Evolutionary conservation across 2,797 vertebrate genomes (phyloP).

Genomic region (Chanos chanos): DNA sequence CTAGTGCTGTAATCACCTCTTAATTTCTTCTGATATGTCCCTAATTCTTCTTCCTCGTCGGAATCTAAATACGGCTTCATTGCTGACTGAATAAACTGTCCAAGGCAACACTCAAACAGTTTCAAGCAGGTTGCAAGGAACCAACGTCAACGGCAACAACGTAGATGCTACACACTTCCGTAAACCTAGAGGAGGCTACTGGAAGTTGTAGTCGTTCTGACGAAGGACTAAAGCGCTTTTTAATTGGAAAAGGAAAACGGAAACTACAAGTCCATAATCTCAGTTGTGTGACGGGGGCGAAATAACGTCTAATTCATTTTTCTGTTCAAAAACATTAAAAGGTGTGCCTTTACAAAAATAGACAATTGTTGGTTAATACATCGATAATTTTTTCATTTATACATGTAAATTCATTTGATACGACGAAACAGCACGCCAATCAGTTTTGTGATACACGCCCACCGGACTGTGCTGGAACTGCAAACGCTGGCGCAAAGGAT

Average conservation of each 20-base stretch:
- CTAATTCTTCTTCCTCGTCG: conserved; percentile 64
- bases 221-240: too few species aligned
- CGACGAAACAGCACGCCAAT: conserved; percentile 7
- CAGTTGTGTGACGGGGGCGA: too few species aligned
- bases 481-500: conserved; percentile 33
- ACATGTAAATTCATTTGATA: background rate
- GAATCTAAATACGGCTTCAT: conserved; percentile 64
- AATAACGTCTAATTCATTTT: too few species aligned
- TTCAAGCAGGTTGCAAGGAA: too few species aligned
- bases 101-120: background rate
- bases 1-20: conserved; percentile 53
- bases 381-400: background rate
- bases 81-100: background rate
- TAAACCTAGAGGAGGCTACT: conserved; percentile 17
- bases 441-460: conserved; percentile 31
- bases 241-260: background rate
- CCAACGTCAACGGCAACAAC: conserved; percentile 23
- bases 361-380: too few species aligned
- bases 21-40: conserved; percentile 56
- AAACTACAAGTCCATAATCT: conserved; percentile 42
- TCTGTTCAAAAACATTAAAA: background rate
- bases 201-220: conserved; percentile 35
- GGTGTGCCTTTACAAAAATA: too few species aligned
- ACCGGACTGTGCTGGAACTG: conserved; percentile 45
- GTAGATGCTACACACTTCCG: conserved; percentile 33